Base-by-base conservation (phyloP, 1,140 invertebrate genomes). In the Neotoxoptera formosana region DNA sequence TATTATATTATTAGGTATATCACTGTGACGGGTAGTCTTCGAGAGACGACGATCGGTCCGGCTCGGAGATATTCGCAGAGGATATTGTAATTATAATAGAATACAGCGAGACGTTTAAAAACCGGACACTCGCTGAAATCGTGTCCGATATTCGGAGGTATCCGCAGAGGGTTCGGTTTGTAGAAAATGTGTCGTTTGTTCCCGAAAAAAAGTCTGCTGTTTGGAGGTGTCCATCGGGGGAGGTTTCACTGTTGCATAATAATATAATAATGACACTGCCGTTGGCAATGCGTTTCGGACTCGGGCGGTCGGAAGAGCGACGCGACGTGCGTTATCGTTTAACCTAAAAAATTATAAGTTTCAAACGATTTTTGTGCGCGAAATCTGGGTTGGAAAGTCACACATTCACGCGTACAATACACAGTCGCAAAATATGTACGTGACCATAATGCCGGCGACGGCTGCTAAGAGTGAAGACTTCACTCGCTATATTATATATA, bases 331-430 rank as follows among this genome's bases (percentile, higher is more conserved):
- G n/a, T 76, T 76, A 76, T 76, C 60, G 30, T 34, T 76, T 76
- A 76, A 76, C 60, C 60, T 76, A 76, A 48, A 48, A 87, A 91
- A 67, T 76, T 81, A 83, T 48, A 83, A 67, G 23, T 83, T 81
- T 91, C 23, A 48, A 81, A 91, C 25, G 30, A 30, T 84, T 89
- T 30, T 53, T 25, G n/a, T 25, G 7, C 2, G 45, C 90, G 11
- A 92, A 84, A 92, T 83, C 48, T 84, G 47, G 34, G 34, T 92
- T 92, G 76, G 91, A 92, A 92, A 92, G 81, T 92, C 81, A 34
- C 34, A 53, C 41, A 36, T n/a, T n/a, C 56, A 36, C 11, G 25
- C 34, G 56, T 76, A 67, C 60, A 34, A 91, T 91, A 76, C 34
- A 9, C 36, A 34, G 86, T 88, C 7, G 17, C 7, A n/a, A 76